Evolutionary conservation across 2,797 vertebrate genomes (phyloP).

Genomic region (Philypnodon macrostomus): DNA sequence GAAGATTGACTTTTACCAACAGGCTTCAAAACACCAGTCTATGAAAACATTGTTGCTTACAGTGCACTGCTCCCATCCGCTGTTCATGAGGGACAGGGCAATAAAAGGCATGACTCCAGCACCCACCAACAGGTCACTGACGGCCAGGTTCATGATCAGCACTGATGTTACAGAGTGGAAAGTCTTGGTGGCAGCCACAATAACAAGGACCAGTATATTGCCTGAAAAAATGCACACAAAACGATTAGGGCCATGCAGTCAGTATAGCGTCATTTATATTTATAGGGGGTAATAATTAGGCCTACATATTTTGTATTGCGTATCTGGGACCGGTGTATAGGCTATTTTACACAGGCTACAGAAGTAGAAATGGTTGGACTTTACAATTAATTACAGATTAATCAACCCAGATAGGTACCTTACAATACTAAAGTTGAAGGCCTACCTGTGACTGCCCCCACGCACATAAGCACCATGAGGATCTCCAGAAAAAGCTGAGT

Average conservation of each 20-base stretch:
- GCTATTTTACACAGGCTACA: too few relatives aligned
- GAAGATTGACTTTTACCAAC: too few relatives aligned
- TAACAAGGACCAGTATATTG: constrained; percentile 79
- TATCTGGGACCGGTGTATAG: too few relatives aligned
- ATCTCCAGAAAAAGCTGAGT: constrained; percentile 71
- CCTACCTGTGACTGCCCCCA: constrained; percentile 75
- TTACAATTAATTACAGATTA: too few relatives aligned
- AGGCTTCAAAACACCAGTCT: too few relatives aligned
- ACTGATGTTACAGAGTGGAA: constrained; percentile 79
- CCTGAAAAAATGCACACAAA: constrained; percentile 55
- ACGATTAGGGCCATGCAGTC: background rate
- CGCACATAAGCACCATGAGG: constrained; percentile 78
- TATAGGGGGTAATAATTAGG: too few relatives aligned
- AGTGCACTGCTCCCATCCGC: constrained; percentile 67
- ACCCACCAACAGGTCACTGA: constrained; percentile 83
- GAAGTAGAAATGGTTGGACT: too few relatives aligned
- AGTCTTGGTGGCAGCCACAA: constrained; percentile 78
- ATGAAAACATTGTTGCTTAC: constrained; percentile 56
- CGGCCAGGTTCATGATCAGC: constrained; percentile 81
- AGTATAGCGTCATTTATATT: too few relatives aligned
- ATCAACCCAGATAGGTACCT: too few relatives aligned
- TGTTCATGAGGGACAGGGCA: constrained; percentile 77
- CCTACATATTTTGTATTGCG: too few relatives aligned
- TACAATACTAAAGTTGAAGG: background rate
- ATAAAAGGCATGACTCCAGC: constrained; percentile 83